These are phyloP conservation scores for Synanthedon formicaeformis DNA, from an alignment of 2,888 invertebrate genomes.

Conservation along the genomic window DNA sequence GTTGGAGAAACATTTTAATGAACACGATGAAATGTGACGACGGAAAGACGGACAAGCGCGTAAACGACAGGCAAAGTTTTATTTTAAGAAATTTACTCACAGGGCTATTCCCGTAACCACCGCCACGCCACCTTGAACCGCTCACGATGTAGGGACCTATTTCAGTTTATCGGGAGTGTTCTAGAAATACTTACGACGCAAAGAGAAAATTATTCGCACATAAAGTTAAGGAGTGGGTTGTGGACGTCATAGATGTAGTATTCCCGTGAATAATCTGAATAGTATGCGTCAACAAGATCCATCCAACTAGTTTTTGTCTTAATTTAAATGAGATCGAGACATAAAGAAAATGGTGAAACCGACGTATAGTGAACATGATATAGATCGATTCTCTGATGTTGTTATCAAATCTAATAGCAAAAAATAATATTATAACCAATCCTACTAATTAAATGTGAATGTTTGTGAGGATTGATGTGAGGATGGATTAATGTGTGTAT, in stretches of 20 bases:
- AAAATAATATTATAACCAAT: no score
- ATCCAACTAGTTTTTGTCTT: no score
- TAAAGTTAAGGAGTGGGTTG: conserved; percentile 7
- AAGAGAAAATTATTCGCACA: conserved; percentile 5
- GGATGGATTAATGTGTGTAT: no score
- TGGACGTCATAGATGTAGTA: conserved; percentile 7
- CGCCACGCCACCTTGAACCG: conserved; percentile 52
- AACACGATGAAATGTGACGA: conserved; percentile 3
- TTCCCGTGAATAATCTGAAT: conserved; percentile 2
- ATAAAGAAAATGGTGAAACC: no score
- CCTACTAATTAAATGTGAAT: no score
- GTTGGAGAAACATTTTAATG: background rate
- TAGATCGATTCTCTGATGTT: no score
- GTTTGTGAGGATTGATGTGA: no score
- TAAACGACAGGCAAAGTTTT: conserved; percentile 22
- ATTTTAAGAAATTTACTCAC: conserved; percentile 53
- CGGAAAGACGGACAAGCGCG: conserved; percentile 6
- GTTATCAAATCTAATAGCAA: no score
- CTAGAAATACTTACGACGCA: conserved; percentile 19
- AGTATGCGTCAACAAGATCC: background rate
- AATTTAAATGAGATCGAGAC: no score
- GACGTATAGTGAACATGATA: no score
- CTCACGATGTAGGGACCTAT: conserved; percentile 40
- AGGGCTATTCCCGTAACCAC: conserved; percentile 41
- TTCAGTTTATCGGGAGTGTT: conserved; percentile 45